Evolutionary conservation across 2,113 vertebrate species (phyloP).

Genomic region (Zingel zingel): DNA sequence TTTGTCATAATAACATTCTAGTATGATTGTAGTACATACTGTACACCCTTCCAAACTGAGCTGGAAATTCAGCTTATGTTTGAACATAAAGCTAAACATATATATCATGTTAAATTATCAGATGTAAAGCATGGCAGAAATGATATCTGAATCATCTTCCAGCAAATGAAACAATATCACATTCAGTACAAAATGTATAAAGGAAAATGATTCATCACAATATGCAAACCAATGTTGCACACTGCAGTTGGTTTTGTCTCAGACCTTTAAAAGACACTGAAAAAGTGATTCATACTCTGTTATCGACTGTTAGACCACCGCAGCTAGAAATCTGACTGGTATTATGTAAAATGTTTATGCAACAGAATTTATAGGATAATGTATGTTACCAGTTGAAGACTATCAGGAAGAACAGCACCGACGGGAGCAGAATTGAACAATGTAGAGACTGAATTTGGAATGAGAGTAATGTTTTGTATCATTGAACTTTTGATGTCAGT

Average conservation of each 20-base stretch:
- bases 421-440: conserved; percentile 6
- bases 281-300: conserved; percentile 73
- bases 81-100: neutral
- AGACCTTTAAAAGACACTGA: conserved; percentile 66
- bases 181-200: conserved; percentile 25
- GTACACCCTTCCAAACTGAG: neutral
- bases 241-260: conserved; percentile 40
- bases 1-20: neutral
- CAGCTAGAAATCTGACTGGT: conserved; percentile 42
- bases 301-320: conserved; percentile 67
- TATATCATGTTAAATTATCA: neutral
- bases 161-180: conserved; percentile 14
- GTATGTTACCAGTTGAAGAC: conserved; percentile 22
- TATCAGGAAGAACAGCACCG: conserved; percentile 13
- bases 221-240: conserved; percentile 41
- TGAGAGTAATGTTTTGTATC: conserved; percentile 31
- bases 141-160: neutral
- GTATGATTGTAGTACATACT: conserved; percentile 9
- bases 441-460: conserved; percentile 22
- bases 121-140: neutral
- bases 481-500: conserved; percentile 37
- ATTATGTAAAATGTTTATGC: conserved; percentile 57
- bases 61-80: neutral
- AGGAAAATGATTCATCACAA: conserved; percentile 62
- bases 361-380: conserved; percentile 25